Percentiles rank a stretch among this genome's conserved stretches.
These are phyloP conservation scores for Oncorhynchus kisutch DNA, from an alignment of 2,113 vertebrate species.

Conservation along the genomic window DNA sequence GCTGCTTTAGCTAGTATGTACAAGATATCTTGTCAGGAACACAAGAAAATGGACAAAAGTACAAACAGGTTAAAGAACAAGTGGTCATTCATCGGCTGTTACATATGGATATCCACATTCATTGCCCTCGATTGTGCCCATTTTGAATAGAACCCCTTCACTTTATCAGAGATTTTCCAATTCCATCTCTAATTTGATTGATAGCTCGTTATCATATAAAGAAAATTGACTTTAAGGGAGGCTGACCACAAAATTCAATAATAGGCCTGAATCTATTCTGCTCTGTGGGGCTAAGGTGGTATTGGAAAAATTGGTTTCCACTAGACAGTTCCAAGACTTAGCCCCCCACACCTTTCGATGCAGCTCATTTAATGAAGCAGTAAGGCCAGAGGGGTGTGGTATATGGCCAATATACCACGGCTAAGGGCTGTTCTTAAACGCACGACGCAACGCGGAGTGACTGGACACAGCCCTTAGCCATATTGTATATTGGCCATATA, in stretches of 20 bases:
- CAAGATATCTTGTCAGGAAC: slow-evolving; percentile 46
- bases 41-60: slow-evolving; percentile 21
- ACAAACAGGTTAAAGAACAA: slow-evolving; percentile 35
- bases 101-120: slow-evolving; percentile 46
- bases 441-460: too few relatives aligned
- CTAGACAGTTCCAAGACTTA: slow-evolving; percentile 49
- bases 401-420: too few relatives aligned
- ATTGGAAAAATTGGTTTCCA: background rate
- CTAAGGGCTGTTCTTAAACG: too few relatives aligned
- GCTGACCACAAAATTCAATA: too few relatives aligned
- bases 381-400: too few relatives aligned
- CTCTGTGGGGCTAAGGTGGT: background rate
- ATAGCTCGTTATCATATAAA: too few relatives aligned
- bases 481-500: too few relatives aligned
- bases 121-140: background rate
- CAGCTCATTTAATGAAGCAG: too few relatives aligned
- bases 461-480: too few relatives aligned
- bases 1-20: slow-evolving; percentile 37
- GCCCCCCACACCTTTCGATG: slow-evolving; percentile 39
- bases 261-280: background rate
- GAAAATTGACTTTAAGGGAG: too few relatives aligned
- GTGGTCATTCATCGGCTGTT: slow-evolving; percentile 46
- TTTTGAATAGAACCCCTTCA: background rate
- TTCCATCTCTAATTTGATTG: background rate
- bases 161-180: background rate